Conservation (phyloP, 1,140 invertebrate genomes). For the Polyergus mexicanus region DNA sequence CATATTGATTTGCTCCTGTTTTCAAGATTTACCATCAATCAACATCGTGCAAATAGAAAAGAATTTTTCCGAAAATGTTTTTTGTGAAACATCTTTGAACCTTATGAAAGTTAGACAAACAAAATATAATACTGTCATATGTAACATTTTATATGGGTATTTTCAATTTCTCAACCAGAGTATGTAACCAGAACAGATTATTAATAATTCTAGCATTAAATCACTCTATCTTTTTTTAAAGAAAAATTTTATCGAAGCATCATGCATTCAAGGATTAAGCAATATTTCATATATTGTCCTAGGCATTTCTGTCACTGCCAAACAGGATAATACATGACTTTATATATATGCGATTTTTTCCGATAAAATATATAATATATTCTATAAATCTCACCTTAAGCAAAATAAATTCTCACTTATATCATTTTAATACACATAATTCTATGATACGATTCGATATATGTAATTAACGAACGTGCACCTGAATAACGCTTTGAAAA, state of each 20-base stretch:
- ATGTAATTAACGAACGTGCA: background rate
- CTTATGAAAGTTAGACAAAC: conserved; percentile 99
- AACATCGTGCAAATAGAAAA: conserved; percentile 98
- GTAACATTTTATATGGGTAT: conserved; percentile 92
- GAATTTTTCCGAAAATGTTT: conserved; percentile 97
- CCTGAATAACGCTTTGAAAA: conserved; percentile 13
- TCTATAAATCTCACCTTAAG: background rate
- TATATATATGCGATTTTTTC: conserved; percentile 11
- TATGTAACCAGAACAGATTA: conserved; percentile 91
- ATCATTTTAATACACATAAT: conserved; percentile 74
- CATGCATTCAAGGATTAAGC: conserved; percentile 38
- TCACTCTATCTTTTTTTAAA: no score
- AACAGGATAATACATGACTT: conserved; percentile 49
- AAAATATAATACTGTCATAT: conserved; percentile 97
- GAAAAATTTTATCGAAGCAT: background rate
- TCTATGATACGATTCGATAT: conserved; percentile 50
- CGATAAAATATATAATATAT: background rate
- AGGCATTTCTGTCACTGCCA: conserved; percentile 56
- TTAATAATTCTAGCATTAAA: background rate
- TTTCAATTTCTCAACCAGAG: conserved; percentile 89
- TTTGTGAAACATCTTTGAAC: conserved; percentile 98
- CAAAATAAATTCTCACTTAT: conserved; percentile 47
- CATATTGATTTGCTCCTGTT: background rate
- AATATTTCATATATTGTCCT: conserved; percentile 43
- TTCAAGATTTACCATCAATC: conserved; percentile 92